Conservation (phyloP, 2,888 invertebrate species). For the Eurois occulta region DNA sequence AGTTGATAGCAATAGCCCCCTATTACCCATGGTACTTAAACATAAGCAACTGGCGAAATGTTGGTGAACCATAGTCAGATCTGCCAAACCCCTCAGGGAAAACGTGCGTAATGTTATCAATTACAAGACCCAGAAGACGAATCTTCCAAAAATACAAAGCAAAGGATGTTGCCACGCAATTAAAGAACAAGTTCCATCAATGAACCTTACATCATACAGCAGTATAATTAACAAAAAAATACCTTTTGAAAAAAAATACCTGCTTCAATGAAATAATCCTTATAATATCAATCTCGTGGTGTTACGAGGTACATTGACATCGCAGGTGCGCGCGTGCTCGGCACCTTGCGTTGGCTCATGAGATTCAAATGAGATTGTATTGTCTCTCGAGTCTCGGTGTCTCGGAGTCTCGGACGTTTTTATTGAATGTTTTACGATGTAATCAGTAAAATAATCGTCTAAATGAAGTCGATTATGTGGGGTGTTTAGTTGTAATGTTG, state of each 20-base stretch:
- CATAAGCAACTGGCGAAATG: not conserved
- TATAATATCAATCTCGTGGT: conserved; percentile 59
- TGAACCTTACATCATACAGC: conserved; percentile 27
- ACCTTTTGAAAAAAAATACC: conserved; percentile 19
- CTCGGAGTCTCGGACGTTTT: conserved; percentile 54
- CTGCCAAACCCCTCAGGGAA: not conserved
- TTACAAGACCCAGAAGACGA: not conserved
- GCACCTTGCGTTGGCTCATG: conserved; percentile 67
- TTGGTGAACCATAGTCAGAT: not conserved
- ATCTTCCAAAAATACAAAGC: not conserved
- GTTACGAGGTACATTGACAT: conserved; percentile 74
- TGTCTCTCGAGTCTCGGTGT: conserved; percentile 53
- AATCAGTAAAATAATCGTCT: conserved; percentile 55
- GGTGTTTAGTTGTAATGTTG: conserved; percentile 33
- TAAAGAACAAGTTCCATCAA: conserved; percentile 22
- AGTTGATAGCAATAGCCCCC: not conserved
- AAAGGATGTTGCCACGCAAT: not conserved
- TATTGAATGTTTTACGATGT: conserved; percentile 44
- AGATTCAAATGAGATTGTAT: conserved; percentile 69
- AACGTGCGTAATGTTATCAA: not conserved
- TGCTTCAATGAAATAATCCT: conserved; percentile 59
- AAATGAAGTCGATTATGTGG: conserved; percentile 17
- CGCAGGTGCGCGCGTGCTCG: conserved; percentile 73
- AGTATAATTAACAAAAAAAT: conserved; percentile 42
- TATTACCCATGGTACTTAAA: not conserved